Conservation (phyloP, 2,113 vertebrate species). For the Corythornis madagascariensis region DNA sequence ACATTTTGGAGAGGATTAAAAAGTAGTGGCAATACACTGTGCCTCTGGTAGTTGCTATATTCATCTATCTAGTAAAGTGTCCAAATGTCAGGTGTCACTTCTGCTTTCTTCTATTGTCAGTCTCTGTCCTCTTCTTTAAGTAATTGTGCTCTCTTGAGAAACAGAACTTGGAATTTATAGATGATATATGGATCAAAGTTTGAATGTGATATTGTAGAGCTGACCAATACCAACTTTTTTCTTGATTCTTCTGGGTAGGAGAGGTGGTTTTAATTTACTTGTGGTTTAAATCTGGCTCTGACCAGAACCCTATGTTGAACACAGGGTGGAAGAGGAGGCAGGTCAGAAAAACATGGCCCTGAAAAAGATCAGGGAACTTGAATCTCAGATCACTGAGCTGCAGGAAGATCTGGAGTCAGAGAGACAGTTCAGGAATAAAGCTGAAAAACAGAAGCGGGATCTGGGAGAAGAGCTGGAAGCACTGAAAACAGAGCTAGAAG, state of each 20-base stretch:
- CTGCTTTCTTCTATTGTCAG: constrained; percentile 39
- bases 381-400: constrained; percentile 93
- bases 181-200: background rate
- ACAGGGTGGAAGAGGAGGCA: constrained; percentile 95
- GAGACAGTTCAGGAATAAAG: constrained; percentile 86
- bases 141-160: background rate
- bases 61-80: background rate
- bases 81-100: background rate
- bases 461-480: constrained; percentile 97
- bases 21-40: background rate
- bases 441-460: constrained; percentile 94
- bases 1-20: background rate
- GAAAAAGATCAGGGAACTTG: constrained; percentile 95
- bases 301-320: constrained; percentile 12
- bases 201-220: background rate
- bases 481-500: constrained; percentile 94
- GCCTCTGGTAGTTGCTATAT: background rate
- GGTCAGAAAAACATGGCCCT: constrained; percentile 93
- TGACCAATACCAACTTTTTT: background rate
- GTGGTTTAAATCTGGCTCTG: background rate
- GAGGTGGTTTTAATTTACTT: background rate
- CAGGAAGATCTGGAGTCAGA: constrained; percentile 97
- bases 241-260: background rate
- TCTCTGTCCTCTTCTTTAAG: constrained; percentile 10
- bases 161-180: background rate